Conservation (phyloP, 2,888 invertebrate genomes). For the Tiliacea aurago region DNA sequence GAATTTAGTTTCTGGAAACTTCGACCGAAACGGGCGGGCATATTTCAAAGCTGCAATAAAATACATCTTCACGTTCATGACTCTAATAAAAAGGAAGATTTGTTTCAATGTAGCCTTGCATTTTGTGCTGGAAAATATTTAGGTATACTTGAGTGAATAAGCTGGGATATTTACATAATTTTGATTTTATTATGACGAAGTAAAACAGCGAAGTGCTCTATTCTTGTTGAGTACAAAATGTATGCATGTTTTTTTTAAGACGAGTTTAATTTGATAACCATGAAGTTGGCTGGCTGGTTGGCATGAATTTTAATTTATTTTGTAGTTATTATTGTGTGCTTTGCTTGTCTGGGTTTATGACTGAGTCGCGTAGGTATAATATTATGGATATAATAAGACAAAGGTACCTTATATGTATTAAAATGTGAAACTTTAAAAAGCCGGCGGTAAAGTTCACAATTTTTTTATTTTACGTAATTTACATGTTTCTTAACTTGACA, state of each 20-base stretch:
- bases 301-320: slow-evolving; percentile 51
- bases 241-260: slow-evolving; percentile 57
- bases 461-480: too few relatives aligned
- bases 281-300: slow-evolving; percentile 47
- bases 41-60: slow-evolving; percentile 69
- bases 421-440: too few relatives aligned
- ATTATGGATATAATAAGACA: neutral
- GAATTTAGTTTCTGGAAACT: slow-evolving; percentile 64
- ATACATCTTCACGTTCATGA: slow-evolving; percentile 69
- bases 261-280: slow-evolving; percentile 53
- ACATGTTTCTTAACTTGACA: too few relatives aligned
- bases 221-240: slow-evolving; percentile 48
- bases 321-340: slow-evolving; percentile 38
- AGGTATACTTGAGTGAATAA: slow-evolving; percentile 50
- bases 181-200: slow-evolving; percentile 55
- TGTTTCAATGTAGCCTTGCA: slow-evolving; percentile 66
- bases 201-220: slow-evolving; percentile 39
- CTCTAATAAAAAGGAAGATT: slow-evolving; percentile 69
- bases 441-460: too few relatives aligned
- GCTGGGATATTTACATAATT: slow-evolving; percentile 61
- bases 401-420: neutral
- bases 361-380: neutral
- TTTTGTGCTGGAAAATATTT: slow-evolving; percentile 64
- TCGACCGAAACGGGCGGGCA: slow-evolving; percentile 62
- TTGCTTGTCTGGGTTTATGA: slow-evolving; percentile 18